phyloP scores from a whole-genome alignment of 2,797 vertebrate species.

The Astyanax mexicanus region DNA sequence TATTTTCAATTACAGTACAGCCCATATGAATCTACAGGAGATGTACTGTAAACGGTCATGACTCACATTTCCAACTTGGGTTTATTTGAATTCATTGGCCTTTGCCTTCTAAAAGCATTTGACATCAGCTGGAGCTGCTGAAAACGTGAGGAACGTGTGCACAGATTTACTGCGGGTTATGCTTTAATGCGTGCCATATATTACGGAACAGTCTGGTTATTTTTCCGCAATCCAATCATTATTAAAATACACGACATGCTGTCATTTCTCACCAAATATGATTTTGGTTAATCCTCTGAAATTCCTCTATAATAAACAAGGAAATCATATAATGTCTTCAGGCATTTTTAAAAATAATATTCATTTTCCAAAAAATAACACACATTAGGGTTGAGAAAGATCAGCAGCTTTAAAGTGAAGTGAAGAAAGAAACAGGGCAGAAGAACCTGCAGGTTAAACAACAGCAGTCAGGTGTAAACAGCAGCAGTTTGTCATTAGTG shows the following conservation, averaged over 20 bases:
- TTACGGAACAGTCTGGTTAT: neutral
- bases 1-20: slow-evolving; percentile 18
- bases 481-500: neutral
- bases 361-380: neutral
- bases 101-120: neutral
- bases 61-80: neutral
- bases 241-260: neutral
- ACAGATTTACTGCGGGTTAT: neutral
- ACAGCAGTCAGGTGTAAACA: slow-evolving; percentile 4
- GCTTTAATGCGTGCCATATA: neutral
- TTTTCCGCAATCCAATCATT: neutral
- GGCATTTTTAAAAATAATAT: neutral
- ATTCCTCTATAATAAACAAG: neutral
- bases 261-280: neutral
- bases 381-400: neutral
- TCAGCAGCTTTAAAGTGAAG: slow-evolving; percentile 3
- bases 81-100: neutral
- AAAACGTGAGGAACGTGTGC: neutral
- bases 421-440: slow-evolving; percentile 20
- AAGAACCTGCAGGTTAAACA: slow-evolving; percentile 28
- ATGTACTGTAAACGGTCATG: neutral
- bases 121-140: no score
- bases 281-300: neutral
- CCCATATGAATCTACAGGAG: slow-evolving; percentile 1
- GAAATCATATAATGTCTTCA: neutral